These are phyloP conservation scores for Antheraea mylitta DNA, from an alignment of 1,140 invertebrate genomes.

Conservation along the genomic window DNA sequence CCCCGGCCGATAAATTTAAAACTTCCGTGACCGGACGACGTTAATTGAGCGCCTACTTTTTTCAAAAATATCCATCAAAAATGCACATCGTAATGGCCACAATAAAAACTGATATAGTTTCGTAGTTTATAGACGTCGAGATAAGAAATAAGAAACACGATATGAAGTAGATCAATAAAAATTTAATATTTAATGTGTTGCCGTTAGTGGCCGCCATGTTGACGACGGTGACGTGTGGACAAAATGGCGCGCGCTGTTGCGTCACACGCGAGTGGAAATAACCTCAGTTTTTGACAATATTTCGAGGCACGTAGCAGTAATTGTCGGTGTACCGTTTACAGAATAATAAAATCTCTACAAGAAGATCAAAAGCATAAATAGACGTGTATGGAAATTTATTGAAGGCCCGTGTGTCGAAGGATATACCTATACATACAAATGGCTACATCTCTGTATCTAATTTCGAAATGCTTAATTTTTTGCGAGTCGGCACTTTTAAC, in stretches of 20 bases:
- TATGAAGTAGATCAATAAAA: slow-evolving; percentile 47
- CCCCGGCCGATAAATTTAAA: slow-evolving; percentile 47
- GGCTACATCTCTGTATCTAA: slow-evolving; percentile 7
- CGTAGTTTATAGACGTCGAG: slow-evolving; percentile 46
- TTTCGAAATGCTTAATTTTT: neutral
- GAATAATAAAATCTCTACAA: slow-evolving; percentile 66
- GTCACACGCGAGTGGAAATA: slow-evolving; percentile 39
- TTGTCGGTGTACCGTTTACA: slow-evolving; percentile 52
- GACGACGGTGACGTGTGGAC: slow-evolving; percentile 34
- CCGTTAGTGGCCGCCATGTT: slow-evolving; percentile 36
- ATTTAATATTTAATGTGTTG: slow-evolving; percentile 20
- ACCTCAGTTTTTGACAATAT: slow-evolving; percentile 62
- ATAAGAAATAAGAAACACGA: slow-evolving; percentile 38
- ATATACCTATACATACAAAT: slow-evolving; percentile 43
- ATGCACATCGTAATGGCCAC: slow-evolving; percentile 64
- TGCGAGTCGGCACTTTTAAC: neutral
- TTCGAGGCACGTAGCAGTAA: slow-evolving; percentile 65
- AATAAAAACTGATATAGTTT: slow-evolving; percentile 61
- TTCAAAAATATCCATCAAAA: slow-evolving; percentile 67
- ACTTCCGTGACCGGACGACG: slow-evolving; percentile 65
- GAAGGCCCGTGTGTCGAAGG: slow-evolving; percentile 52
- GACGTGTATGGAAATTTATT: slow-evolving; percentile 74
- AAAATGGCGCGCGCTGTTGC: slow-evolving; percentile 51
- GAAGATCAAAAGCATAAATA: slow-evolving; percentile 73
- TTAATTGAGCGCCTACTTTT: slow-evolving; percentile 61